These are phyloP conservation scores for Neostethus bicornis DNA, from an alignment of 2,797 vertebrate genomes.

Conservation along the genomic window DNA sequence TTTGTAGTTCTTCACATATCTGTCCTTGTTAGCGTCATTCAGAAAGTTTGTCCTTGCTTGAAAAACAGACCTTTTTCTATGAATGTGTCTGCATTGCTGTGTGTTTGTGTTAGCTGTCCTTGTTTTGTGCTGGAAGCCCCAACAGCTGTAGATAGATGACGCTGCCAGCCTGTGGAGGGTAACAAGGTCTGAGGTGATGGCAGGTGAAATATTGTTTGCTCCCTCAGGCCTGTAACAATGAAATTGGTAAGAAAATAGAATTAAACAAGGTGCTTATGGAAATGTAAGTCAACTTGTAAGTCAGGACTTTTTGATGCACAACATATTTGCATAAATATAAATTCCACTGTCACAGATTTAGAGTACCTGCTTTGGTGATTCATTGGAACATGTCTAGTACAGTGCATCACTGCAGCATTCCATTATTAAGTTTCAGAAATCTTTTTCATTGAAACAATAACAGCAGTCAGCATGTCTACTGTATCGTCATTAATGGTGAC, in stretches of 20 bases:
- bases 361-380: neutral
- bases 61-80: neutral
- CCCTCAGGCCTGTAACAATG: conserved; percentile 16
- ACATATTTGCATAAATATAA: neutral
- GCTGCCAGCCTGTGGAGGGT: conserved; percentile 6
- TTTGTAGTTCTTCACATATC: conserved; percentile 9
- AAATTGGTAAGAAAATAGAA: conserved; percentile 25
- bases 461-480: neutral
- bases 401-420: neutral
- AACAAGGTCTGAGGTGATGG: conserved; percentile 20
- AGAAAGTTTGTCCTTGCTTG: neutral
- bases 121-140: conserved; percentile 2
- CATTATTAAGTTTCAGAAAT: neutral
- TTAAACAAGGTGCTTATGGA: conserved; percentile 1
- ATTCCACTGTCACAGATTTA: neutral
- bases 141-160: neutral
- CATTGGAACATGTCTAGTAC: neutral
- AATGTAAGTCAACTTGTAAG: neutral
- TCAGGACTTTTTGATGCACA: neutral
- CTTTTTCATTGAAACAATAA: too few relatives aligned
- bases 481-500: neutral
- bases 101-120: neutral
- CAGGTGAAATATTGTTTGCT: conserved; percentile 25
- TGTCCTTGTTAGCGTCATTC: neutral
- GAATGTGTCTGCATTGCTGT: conserved; percentile 4